Evolutionary conservation across 2,888 invertebrate genomes (phyloP).

Genomic region (Brachynemurus nebulosus): DNA sequence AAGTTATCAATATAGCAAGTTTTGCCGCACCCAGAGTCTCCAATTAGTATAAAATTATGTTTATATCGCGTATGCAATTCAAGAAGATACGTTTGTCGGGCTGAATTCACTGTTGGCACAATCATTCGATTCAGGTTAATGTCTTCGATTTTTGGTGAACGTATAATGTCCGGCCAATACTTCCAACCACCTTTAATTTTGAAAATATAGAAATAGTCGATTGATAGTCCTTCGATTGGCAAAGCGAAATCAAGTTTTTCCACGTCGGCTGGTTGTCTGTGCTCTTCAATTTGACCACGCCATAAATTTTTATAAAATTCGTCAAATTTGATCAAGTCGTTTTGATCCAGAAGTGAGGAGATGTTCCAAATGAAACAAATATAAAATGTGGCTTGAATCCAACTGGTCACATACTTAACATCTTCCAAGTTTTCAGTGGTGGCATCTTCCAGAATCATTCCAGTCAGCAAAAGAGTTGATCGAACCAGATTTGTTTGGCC

Average conservation of each 20-base stretch:
- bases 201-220: constrained; percentile 70
- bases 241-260: constrained; percentile 48
- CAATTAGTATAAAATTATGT: constrained; percentile 56
- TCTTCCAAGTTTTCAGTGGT: constrained; percentile 49
- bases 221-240: constrained; percentile 62
- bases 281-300: constrained; percentile 31
- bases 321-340: constrained; percentile 58
- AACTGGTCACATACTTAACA: constrained; percentile 49
- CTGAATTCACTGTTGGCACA: constrained; percentile 77
- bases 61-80: constrained; percentile 58
- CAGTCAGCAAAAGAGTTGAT: constrained; percentile 58
- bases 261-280: constrained; percentile 44
- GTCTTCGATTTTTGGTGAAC: constrained; percentile 45
- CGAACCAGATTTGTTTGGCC: constrained; percentile 59
- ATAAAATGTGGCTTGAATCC: constrained; percentile 66
- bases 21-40: constrained; percentile 80
- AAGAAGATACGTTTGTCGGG: constrained; percentile 62
- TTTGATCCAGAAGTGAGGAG: constrained; percentile 61
- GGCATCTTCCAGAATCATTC: constrained; percentile 65
- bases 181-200: constrained; percentile 80
- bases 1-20: constrained; percentile 64
- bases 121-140: constrained; percentile 53
- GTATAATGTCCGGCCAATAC: constrained; percentile 66
- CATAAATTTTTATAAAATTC: constrained; percentile 42
- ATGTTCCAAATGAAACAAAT: constrained; percentile 72